phyloP scores from a whole-genome alignment of 2,113 vertebrate genomes.

The Myrmophylax atrothorax region DNA sequence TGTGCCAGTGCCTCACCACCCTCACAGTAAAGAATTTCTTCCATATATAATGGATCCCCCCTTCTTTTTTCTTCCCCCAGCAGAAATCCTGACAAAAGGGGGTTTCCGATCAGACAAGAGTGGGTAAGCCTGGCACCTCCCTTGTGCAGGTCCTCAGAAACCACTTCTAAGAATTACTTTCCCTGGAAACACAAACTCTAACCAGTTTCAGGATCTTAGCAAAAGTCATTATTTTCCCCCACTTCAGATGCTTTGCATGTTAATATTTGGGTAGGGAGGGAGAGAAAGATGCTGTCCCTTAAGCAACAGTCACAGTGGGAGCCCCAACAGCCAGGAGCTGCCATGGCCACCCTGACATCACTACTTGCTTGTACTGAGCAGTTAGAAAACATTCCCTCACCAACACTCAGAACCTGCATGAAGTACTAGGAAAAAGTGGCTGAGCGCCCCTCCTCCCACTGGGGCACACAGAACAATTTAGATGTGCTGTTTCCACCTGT shows the following conservation, averaged over 20 bases:
- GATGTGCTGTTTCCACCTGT: constrained; percentile 56
- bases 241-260: background rate
- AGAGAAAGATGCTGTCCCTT: background rate
- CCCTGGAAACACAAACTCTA: background rate
- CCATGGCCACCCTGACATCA: background rate
- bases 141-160: background rate
- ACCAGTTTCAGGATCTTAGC: background rate
- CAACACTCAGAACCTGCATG: background rate
- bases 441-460: background rate
- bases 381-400: background rate
- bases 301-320: background rate
- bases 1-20: background rate
- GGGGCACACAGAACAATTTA: background rate
- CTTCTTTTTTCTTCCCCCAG: background rate
- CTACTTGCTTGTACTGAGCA: background rate
- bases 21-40: background rate
- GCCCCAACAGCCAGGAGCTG: background rate
- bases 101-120: background rate
- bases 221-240: background rate
- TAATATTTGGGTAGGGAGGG: background rate
- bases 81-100: background rate
- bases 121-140: background rate
- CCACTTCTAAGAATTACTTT: background rate
- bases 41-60: background rate
- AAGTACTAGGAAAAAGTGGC: background rate